Percentiles rank a stretch among this genome's conserved stretches.
phyloP scores from a whole-genome alignment of 2,888 invertebrate species.

The Erebia ligea region DNA sequence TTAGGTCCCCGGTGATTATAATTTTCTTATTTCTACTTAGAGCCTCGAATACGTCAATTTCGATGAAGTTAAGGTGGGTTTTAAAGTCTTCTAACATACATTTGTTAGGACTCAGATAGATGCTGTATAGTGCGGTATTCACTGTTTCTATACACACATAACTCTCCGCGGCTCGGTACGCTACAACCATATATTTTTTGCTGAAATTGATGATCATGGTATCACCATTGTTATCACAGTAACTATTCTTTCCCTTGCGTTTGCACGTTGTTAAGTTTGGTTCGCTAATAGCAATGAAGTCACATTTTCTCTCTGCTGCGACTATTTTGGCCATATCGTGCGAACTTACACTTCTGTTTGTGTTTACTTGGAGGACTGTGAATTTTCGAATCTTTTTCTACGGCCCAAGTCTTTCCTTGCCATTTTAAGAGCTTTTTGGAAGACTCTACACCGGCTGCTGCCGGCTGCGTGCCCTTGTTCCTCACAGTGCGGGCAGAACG shows the following conservation, averaged over 20 bases:
- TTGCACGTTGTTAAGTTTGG: background rate
- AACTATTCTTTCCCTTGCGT: background rate
- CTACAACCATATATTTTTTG: background rate
- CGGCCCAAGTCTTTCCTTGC: no score
- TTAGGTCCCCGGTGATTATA: no score
- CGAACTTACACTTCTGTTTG: background rate
- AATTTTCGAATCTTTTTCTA: no score
- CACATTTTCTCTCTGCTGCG: background rate
- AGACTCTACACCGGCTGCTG: background rate
- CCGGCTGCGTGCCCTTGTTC: no score
- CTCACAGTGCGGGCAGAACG: no score
- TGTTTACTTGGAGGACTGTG: no score
- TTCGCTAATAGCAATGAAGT: background rate
- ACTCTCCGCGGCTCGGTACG: background rate
- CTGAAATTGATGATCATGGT: background rate
- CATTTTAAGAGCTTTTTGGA: background rate
- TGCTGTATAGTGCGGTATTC: no score
- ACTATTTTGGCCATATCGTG: background rate
- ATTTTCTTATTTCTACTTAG: background rate
- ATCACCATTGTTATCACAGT: background rate
- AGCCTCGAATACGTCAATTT: no score
- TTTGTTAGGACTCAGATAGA: no score
- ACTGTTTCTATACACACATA: background rate
- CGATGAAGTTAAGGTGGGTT: no score
- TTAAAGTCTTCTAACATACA: no score